phyloP scores from a whole-genome alignment of 2,888 invertebrate genomes.

The Apantesis nais region DNA sequence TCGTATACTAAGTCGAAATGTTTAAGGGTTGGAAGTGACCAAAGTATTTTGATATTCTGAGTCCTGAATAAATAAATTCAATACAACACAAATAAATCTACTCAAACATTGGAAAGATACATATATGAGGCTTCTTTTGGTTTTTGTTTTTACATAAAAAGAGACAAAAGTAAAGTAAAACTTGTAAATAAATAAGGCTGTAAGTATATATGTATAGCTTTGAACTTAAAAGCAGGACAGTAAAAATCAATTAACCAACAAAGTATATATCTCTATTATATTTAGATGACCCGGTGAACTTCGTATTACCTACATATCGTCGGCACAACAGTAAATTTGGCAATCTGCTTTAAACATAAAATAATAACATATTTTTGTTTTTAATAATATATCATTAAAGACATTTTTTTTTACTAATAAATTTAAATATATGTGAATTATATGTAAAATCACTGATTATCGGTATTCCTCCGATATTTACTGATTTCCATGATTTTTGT shows the following conservation, averaged over 20 bases:
- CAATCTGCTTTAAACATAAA: too few species aligned
- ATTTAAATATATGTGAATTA: too few species aligned
- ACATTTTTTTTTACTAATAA: too few species aligned
- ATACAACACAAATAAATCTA: conserved; percentile 46
- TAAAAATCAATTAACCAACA: neutral
- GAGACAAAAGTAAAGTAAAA: conserved; percentile 40
- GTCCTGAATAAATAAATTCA: conserved; percentile 49
- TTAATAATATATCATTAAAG: too few species aligned
- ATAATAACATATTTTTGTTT: too few species aligned
- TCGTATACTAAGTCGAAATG: conserved; percentile 20
- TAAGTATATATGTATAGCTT: conserved; percentile 40
- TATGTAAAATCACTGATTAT: too few species aligned
- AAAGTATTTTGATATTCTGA: conserved; percentile 40
- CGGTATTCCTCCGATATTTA: too few species aligned
- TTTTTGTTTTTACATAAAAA: conserved; percentile 32
- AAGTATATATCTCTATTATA: neutral
- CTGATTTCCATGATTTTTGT: too few species aligned
- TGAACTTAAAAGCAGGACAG: neutral
- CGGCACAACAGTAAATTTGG: too few species aligned
- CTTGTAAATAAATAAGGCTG: conserved; percentile 50
- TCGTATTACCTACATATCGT: too few species aligned
- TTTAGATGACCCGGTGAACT: too few species aligned
- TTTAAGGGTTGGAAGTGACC: conserved; percentile 31
- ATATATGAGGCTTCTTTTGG: neutral
- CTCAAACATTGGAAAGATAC: conserved; percentile 13